Percentiles rank a stretch among this genome's conserved stretches.
These are phyloP conservation scores for Jaculus jaculus DNA, from an alignment of 2,113 vertebrate species.

Conservation along the genomic window DNA sequence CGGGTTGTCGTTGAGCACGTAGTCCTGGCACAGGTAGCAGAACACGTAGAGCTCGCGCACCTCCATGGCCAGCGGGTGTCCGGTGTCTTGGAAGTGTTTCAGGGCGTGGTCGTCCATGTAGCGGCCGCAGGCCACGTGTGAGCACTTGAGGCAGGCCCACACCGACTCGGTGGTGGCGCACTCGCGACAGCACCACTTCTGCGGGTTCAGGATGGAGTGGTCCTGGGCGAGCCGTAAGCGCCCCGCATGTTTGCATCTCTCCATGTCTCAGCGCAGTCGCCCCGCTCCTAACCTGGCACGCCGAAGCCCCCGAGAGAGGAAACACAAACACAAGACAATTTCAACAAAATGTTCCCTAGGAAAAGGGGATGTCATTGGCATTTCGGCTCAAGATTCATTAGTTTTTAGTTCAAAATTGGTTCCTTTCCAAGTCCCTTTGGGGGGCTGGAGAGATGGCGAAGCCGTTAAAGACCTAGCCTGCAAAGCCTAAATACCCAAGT, in stretches of 20 bases:
- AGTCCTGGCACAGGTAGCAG: slow-evolving; percentile 97
- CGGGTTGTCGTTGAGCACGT: slow-evolving; percentile 96
- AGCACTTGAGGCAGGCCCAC: slow-evolving; percentile 99
- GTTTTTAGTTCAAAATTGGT: not conserved
- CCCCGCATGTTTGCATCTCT: slow-evolving; percentile 98
- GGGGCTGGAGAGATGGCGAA: no score
- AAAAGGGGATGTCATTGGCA: not conserved
- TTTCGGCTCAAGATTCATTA: not conserved
- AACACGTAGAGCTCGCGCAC: slow-evolving; percentile 97
- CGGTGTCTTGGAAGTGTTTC: slow-evolving; percentile 93
- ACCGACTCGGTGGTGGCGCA: slow-evolving; percentile 95
- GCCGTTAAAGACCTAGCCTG: no score
- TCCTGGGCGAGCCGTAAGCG: slow-evolving; percentile 96
- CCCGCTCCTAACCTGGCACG: slow-evolving; percentile 77
- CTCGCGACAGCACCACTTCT: slow-evolving; percentile 96
- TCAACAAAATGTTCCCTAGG: slow-evolving; percentile 50
- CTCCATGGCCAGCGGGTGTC: slow-evolving; percentile 97
- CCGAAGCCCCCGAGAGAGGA: not conserved
- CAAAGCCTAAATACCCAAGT: no score
- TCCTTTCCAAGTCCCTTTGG: slow-evolving; percentile 38
- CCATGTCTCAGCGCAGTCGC: slow-evolving; percentile 90
- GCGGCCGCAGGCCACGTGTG: slow-evolving; percentile 96
- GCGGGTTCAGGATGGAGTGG: slow-evolving; percentile 98
- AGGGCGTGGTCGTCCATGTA: slow-evolving; percentile 97
- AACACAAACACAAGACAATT: not conserved